These are phyloP conservation scores for Therioaphis trifolii DNA, from an alignment of 2,888 invertebrate species.

Conservation along the genomic window DNA sequence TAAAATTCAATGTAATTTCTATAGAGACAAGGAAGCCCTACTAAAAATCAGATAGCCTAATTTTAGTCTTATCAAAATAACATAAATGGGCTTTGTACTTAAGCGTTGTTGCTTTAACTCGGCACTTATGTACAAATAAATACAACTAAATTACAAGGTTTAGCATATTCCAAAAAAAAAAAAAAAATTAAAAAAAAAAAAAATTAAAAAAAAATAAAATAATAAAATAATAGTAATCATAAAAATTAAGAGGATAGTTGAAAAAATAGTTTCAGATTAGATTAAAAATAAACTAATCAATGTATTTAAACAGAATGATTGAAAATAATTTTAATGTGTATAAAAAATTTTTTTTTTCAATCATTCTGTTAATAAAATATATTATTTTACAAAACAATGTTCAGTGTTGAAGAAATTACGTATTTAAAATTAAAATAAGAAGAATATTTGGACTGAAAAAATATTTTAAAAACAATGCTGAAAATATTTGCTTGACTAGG, in stretches of 20 bases:
- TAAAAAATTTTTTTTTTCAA: slow-evolving; percentile 48
- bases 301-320: slow-evolving; percentile 48
- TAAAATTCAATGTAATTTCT: slow-evolving; percentile 48
- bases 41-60: slow-evolving; percentile 37
- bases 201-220: too few relatives aligned
- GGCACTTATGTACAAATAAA: slow-evolving; percentile 59
- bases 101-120: slow-evolving; percentile 40
- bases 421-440: slow-evolving; percentile 40
- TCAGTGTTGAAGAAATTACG: slow-evolving; percentile 29
- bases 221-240: slow-evolving; percentile 17
- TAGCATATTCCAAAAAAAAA: slow-evolving; percentile 32
- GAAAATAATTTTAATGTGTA: slow-evolving; percentile 38
- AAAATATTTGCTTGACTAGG: slow-evolving; percentile 52
- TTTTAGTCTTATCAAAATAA: slow-evolving; percentile 52
- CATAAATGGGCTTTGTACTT: slow-evolving; percentile 50
- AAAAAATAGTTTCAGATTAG: slow-evolving; percentile 52
- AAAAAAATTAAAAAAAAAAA: neutral
- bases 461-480: slow-evolving; percentile 22
- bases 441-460: slow-evolving; percentile 39
- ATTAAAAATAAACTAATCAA: slow-evolving; percentile 24
- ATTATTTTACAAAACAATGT: slow-evolving; percentile 50
- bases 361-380: slow-evolving; percentile 56
- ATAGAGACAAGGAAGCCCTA: slow-evolving; percentile 52
- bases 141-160: slow-evolving; percentile 60
- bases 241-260: slow-evolving; percentile 22